Percentiles rank a stretch among this genome's conserved stretches.
Conservation (phyloP, 2,113 vertebrate genomes). For the Cyprinodon variegatus region DNA sequence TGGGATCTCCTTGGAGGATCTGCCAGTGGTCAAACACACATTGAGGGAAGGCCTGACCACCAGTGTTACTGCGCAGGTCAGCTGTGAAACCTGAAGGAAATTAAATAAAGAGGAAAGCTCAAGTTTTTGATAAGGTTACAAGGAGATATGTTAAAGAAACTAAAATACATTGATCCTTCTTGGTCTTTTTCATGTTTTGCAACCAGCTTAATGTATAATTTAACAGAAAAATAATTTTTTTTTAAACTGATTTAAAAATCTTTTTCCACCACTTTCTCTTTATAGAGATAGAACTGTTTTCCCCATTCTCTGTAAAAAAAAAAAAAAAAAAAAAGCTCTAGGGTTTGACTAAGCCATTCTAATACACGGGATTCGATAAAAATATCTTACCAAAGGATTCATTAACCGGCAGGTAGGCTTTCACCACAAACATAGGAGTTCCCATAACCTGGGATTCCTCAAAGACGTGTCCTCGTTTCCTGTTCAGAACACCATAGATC, state of each 20-base stretch:
- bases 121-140: background rate
- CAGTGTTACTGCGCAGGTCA: slow-evolving; percentile 91
- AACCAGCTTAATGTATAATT: background rate
- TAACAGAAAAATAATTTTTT: background rate
- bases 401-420: slow-evolving; percentile 91
- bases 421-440: slow-evolving; percentile 93
- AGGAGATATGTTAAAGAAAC: background rate
- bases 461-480: slow-evolving; percentile 92
- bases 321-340: no score
- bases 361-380: background rate
- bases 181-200: background rate
- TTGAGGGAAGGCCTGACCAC: slow-evolving; percentile 94
- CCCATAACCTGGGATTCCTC: slow-evolving; percentile 93
- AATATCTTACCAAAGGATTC: slow-evolving; percentile 90
- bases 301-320: no score
- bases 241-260: background rate
- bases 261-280: no score
- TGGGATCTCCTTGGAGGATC: slow-evolving; percentile 89
- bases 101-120: background rate
- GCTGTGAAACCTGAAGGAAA: slow-evolving; percentile 88
- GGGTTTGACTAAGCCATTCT: no score
- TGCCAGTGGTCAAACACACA: slow-evolving; percentile 98
- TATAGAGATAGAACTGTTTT: background rate
- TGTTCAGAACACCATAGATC: slow-evolving; percentile 92
- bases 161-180: background rate